phyloP scores from a whole-genome alignment of 2,888 invertebrate genomes.

The Aphodius granarius region DNA sequence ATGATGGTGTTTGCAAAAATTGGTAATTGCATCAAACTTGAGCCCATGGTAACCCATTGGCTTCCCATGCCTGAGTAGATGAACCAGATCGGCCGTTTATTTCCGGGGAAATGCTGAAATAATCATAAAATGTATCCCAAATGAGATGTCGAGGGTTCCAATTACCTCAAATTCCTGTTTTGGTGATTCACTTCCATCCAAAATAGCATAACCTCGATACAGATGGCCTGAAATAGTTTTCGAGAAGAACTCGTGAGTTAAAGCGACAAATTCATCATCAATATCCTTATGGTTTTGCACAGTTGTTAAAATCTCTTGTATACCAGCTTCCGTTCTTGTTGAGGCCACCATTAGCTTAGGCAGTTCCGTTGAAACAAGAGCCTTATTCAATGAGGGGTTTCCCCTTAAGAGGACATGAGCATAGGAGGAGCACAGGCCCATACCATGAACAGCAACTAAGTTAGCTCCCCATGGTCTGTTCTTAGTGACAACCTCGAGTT shows the following conservation, averaged over 20 bases:
- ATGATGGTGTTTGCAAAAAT: constrained; percentile 66
- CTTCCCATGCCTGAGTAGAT: constrained; percentile 77
- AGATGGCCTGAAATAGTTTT: constrained; percentile 61
- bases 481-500: constrained; percentile 73
- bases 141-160: background rate
- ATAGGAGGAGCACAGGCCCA: constrained; percentile 97
- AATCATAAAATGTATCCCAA: background rate
- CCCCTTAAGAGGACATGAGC: constrained; percentile 86
- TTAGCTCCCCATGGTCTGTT: constrained; percentile 84
- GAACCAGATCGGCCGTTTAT: constrained; percentile 63
- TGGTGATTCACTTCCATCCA: constrained; percentile 43
- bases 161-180: constrained; percentile 48
- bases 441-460: constrained; percentile 89
- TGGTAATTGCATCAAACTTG: constrained; percentile 66
- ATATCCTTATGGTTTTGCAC: constrained; percentile 39
- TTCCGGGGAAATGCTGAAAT: constrained; percentile 48
- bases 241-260: constrained; percentile 56
- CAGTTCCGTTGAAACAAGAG: constrained; percentile 57
- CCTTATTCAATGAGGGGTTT: constrained; percentile 66
- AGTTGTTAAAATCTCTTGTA: constrained; percentile 63
- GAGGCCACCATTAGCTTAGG: constrained; percentile 75
- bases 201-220: constrained; percentile 64
- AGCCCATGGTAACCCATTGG: constrained; percentile 73
- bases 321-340: constrained; percentile 83
- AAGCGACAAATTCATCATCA: constrained; percentile 56